phyloP scores from a whole-genome alignment of 2,113 vertebrate genomes.

The Strigops habroptila region DNA sequence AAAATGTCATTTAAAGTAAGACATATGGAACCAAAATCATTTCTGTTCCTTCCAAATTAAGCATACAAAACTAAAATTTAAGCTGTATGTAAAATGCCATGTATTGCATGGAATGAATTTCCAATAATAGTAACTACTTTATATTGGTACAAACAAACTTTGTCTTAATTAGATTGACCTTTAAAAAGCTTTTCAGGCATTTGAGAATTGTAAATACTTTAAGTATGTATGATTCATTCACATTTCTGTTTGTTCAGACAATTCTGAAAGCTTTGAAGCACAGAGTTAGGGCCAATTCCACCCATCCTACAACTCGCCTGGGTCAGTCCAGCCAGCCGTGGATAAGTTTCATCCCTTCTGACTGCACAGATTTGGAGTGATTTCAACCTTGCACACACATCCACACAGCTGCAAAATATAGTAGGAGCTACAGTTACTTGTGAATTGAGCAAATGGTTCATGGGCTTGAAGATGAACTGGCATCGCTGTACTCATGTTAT shows the following conservation, averaged over 20 bases:
- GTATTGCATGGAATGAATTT: conserved; percentile 45
- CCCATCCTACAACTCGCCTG: not conserved
- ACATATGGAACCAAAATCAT: conserved; percentile 56
- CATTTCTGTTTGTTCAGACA: conserved; percentile 6
- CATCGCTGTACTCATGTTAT: accelerated
- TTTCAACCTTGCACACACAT: not conserved
- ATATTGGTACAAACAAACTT: conserved; percentile 67
- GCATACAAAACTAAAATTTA: conserved; percentile 52
- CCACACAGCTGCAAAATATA: not conserved
- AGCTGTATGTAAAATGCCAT: conserved; percentile 70
- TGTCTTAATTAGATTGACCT: conserved; percentile 77
- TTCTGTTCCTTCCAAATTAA: conserved; percentile 69
- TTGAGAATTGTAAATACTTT: conserved; percentile 61
- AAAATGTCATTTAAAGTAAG: conserved; percentile 68
- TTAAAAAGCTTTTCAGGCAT: conserved; percentile 70
- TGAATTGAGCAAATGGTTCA: accelerated
- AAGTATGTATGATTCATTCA: conserved; percentile 6
- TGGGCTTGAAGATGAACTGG: not conserved
- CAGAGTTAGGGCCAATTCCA: not conserved
- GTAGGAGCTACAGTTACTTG: not conserved
- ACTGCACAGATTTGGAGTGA: no score
- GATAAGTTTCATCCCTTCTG: not conserved
- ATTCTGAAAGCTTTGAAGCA: not conserved
- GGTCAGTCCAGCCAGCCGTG: not conserved
- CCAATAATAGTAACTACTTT: conserved; percentile 73